phyloP scores from a whole-genome alignment of 2,797 vertebrate species.

The Synaphobranchus kaupii region DNA sequence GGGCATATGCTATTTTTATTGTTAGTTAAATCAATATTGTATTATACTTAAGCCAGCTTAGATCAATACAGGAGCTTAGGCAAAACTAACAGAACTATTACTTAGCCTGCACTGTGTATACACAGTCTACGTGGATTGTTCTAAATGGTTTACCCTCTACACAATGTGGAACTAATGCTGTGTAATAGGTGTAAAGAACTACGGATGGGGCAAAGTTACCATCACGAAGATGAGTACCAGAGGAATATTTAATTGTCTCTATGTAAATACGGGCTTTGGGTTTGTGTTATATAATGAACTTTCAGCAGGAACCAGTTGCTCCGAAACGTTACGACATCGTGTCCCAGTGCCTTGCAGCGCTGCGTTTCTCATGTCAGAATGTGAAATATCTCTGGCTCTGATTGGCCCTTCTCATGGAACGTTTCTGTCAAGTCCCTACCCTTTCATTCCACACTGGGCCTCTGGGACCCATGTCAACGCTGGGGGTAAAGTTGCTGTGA shows the following conservation, averaged over 20 bases:
- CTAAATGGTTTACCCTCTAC: background rate
- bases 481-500: background rate
- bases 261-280: background rate
- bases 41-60: background rate
- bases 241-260: background rate
- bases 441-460: background rate
- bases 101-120: background rate
- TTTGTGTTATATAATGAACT: slow-evolving; percentile 7
- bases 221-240: background rate
- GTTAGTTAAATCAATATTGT: background rate
- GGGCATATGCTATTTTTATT: background rate
- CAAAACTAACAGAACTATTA: background rate
- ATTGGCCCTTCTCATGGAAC: background rate
- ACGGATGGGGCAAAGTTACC: background rate
- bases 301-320: background rate
- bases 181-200: background rate
- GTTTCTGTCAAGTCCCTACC: background rate
- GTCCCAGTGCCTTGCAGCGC: background rate
- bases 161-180: background rate
- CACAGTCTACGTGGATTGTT: background rate
- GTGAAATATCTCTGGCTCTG: slow-evolving; percentile 18
- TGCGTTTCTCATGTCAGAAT: slow-evolving; percentile 11
- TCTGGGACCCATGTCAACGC: background rate
- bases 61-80: background rate
- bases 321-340: slow-evolving; percentile 4